phyloP scores from a whole-genome alignment of 1,140 invertebrate genomes.

The Dreissena polymorpha region DNA sequence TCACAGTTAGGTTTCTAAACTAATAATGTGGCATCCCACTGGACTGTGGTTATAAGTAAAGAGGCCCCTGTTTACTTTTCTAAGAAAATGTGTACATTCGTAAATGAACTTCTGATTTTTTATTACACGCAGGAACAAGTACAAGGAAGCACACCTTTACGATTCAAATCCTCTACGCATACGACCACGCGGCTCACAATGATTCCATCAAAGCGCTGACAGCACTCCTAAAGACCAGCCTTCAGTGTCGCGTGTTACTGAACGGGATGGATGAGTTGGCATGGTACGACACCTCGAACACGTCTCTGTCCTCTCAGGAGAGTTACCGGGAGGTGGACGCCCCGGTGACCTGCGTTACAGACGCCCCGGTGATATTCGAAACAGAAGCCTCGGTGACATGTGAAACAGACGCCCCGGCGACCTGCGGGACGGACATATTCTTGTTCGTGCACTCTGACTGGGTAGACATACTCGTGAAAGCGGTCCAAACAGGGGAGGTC shows the following conservation, averaged over 20 bases:
- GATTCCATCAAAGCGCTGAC: background rate
- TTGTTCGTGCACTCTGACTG: slow-evolving; percentile 25
- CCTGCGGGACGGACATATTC: background rate
- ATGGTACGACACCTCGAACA: too few relatives aligned
- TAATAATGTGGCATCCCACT: background rate
- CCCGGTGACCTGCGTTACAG: too few relatives aligned
- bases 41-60: background rate
- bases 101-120: background rate
- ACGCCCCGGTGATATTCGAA: too few relatives aligned
- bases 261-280: background rate
- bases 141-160: background rate
- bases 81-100: background rate
- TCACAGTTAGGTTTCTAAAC: background rate
- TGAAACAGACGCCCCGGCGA: too few relatives aligned
- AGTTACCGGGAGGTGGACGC: background rate
- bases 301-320: background rate
- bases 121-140: background rate
- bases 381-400: too few relatives aligned
- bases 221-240: slow-evolving; percentile 1
- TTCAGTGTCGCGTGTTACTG: background rate
- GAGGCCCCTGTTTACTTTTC: background rate
- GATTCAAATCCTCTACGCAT: background rate
- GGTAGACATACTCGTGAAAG: slow-evolving; percentile 14
- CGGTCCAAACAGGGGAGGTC: slow-evolving; percentile 18
- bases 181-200: slow-evolving; percentile 14